Conservation (phyloP, 30 jellyfish, hydroid and myxozoan species). For the Pelagia noctiluca region DNA sequence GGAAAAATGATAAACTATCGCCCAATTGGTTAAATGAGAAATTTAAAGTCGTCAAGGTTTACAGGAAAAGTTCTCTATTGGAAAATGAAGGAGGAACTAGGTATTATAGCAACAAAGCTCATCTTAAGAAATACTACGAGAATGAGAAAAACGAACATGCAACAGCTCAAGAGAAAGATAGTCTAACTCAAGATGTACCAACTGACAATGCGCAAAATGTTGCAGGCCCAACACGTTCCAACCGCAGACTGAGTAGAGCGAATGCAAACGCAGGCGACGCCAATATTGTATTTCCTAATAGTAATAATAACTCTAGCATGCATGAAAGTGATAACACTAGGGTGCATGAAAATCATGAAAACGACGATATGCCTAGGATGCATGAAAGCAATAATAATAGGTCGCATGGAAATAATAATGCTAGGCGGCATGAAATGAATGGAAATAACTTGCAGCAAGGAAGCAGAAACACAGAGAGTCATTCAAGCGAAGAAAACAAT, state of each 20-base stretch:
- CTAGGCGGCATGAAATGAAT: conserved; percentile 13
- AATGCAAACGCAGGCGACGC: background rate
- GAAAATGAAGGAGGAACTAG: conserved; percentile 35
- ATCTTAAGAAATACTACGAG: conserved; percentile 38
- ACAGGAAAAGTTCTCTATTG: conserved; percentile 35
- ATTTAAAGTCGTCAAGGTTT: conserved; percentile 33
- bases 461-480: background rate
- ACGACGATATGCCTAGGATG: no score
- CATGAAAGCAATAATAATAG: background rate
- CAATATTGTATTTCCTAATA: no score
- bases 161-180: conserved; percentile 25
- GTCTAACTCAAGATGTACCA: background rate
- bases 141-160: conserved; percentile 5
- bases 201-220: conserved; percentile 26
- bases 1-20: conserved; percentile 34
- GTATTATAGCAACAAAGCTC: conserved; percentile 45
- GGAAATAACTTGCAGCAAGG: background rate
- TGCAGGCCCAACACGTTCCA: conserved; percentile 26
- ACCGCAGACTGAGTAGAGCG: conserved; percentile 28
- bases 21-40: conserved; percentile 44
- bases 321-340: no score
- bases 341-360: no score
- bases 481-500: no score
- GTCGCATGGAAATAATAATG: background rate
- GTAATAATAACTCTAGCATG: no score